These are phyloP conservation scores for Eutolmus rufibarbis DNA, from an alignment of 2,888 invertebrate species.

Conservation along the genomic window DNA sequence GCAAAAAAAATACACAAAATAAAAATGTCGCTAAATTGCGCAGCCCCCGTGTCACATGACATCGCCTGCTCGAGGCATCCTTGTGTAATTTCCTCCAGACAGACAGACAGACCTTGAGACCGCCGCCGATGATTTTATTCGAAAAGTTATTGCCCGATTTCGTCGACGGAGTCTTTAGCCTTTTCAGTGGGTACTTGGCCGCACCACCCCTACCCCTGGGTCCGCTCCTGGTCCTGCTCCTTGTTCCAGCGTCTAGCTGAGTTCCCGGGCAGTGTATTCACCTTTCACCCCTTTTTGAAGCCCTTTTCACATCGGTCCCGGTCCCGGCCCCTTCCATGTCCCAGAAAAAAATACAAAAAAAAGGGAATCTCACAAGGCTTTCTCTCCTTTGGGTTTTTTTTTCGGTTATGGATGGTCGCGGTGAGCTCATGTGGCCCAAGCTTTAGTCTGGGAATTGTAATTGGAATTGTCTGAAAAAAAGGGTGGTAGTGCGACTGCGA, in stretches of 20 bases:
- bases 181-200: background rate
- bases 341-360: background rate
- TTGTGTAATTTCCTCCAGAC: slow-evolving; percentile 15
- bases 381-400: background rate
- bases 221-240: too few relatives aligned
- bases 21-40: background rate
- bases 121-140: background rate
- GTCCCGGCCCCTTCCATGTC: background rate
- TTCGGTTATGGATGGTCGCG: background rate
- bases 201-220: background rate
- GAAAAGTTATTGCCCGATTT: slow-evolving; percentile 36
- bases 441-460: background rate
- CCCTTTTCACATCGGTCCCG: background rate
- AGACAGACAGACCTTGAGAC: slow-evolving; percentile 39
- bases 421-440: background rate
- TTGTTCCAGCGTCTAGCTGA: background rate
- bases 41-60: background rate
- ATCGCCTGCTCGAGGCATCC: background rate
- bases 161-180: background rate
- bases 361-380: background rate
- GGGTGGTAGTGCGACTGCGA: background rate
- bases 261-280: background rate
- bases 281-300: background rate
- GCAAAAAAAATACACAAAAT: background rate
- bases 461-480: background rate